phyloP scores from a whole-genome alignment of 2,888 invertebrate genomes.

The Polylopha cassiicola region DNA sequence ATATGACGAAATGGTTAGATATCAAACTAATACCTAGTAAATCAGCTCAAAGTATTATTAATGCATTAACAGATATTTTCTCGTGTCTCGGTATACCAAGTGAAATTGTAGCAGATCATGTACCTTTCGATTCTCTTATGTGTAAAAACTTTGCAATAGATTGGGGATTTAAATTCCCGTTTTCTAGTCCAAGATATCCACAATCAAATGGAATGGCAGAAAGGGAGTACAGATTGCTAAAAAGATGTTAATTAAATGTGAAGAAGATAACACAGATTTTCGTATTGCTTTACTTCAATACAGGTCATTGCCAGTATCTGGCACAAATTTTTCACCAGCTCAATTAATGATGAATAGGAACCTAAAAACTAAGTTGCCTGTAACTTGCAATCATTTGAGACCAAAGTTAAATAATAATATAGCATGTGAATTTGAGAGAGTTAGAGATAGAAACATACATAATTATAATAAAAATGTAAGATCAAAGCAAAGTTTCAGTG shows the following conservation, averaged over 20 bases:
- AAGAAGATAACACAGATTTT: background rate
- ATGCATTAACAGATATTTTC: conserved; percentile 19
- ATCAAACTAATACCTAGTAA: conserved; percentile 20
- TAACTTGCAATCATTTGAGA: no score
- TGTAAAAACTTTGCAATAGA: conserved; percentile 7
- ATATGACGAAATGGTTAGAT: conserved; percentile 1
- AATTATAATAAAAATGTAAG: background rate
- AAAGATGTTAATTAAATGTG: background rate
- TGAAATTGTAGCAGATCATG: conserved; percentile 17
- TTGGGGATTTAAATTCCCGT: background rate
- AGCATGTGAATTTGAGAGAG: background rate
- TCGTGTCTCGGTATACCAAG: conserved; percentile 24
- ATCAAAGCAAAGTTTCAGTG: background rate
- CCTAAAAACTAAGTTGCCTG: background rate
- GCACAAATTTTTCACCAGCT: background rate
- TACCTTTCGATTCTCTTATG: conserved; percentile 16
- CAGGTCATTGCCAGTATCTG: background rate
- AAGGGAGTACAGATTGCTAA: background rate
- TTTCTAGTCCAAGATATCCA: conserved; percentile 1
- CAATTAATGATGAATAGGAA: background rate
- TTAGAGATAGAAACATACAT: background rate
- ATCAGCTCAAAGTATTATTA: conserved; percentile 15
- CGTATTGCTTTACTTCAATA: background rate
- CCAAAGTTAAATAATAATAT: background rate
- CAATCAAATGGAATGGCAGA: conserved; percentile 5